phyloP scores from a whole-genome alignment of 2,888 invertebrate species.

The Callyntrura guangdongensis region DNA sequence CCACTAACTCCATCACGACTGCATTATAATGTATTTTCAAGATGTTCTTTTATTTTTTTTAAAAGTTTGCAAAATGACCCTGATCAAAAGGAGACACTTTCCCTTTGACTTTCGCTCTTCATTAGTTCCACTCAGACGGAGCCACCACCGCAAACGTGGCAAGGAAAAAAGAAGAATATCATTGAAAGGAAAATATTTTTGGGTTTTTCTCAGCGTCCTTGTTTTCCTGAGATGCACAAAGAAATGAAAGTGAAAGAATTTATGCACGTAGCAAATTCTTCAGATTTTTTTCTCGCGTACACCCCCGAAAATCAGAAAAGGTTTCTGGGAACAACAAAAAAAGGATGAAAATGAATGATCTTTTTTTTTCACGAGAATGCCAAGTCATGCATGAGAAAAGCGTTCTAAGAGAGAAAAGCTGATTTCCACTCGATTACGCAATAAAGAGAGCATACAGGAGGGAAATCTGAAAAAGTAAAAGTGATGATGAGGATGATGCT shows the following conservation, averaged over 20 bases:
- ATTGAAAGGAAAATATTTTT: no score
- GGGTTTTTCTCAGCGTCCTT: no score
- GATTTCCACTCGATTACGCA: conserved; percentile 69
- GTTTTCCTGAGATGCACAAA: background rate
- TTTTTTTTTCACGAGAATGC: conserved; percentile 23
- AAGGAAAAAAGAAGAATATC: no score
- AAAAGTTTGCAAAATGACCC: background rate
- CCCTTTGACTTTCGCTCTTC: background rate
- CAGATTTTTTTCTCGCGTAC: background rate
- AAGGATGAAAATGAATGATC: background rate
- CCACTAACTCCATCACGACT: no score
- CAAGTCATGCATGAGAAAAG: conserved; percentile 65
- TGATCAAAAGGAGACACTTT: background rate
- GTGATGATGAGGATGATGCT: conserved; percentile 20
- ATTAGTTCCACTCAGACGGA: no score
- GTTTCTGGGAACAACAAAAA: background rate
- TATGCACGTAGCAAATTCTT: conserved; percentile 15
- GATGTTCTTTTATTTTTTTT: no score
- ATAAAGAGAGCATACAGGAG: conserved; percentile 2
- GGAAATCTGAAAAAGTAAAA: background rate
- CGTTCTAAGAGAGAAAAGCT: conserved; percentile 35
- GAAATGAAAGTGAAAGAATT: background rate
- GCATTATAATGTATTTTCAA: no score
- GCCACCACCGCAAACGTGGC: no score
- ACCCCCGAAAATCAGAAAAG: background rate